phyloP scores from a whole-genome alignment of 2,797 vertebrate species.

The Propithecus perrieri region DNA sequence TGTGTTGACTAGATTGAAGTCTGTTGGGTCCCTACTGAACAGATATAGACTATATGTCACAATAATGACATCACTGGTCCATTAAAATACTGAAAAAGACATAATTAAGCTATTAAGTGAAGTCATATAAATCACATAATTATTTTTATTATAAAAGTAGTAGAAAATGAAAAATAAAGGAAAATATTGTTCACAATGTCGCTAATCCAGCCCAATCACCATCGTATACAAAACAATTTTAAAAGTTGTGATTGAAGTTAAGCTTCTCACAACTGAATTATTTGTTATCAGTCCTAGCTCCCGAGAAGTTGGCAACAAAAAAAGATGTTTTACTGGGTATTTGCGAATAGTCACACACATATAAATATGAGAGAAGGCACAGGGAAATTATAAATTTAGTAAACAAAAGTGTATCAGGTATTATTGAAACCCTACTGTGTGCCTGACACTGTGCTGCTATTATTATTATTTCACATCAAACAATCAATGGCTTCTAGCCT shows the following conservation, averaged over 20 bases:
- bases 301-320: not conserved
- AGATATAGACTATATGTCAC: not conserved
- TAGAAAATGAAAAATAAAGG: conserved; percentile 24
- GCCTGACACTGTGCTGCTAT: not conserved
- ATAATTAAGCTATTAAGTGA: conserved; percentile 23
- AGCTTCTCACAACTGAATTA: not conserved
- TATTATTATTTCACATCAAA: not conserved
- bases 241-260: not conserved
- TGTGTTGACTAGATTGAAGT: not conserved
- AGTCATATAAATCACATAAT: not conserved
- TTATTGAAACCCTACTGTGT: not conserved
- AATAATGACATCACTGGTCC: not conserved
- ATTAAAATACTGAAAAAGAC: not conserved
- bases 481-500: not conserved
- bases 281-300: not conserved
- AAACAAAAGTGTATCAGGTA: not conserved
- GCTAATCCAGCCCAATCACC: not conserved
- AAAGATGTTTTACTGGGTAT: not conserved
- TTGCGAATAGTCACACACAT: not conserved
- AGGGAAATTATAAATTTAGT: not conserved
- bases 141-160: conserved; percentile 12
- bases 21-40: not conserved
- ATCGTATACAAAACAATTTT: not conserved
- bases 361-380: not conserved
- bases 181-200: not conserved